phyloP scores from a whole-genome alignment of 1,140 invertebrate genomes.

The Aphis gossypii region DNA sequence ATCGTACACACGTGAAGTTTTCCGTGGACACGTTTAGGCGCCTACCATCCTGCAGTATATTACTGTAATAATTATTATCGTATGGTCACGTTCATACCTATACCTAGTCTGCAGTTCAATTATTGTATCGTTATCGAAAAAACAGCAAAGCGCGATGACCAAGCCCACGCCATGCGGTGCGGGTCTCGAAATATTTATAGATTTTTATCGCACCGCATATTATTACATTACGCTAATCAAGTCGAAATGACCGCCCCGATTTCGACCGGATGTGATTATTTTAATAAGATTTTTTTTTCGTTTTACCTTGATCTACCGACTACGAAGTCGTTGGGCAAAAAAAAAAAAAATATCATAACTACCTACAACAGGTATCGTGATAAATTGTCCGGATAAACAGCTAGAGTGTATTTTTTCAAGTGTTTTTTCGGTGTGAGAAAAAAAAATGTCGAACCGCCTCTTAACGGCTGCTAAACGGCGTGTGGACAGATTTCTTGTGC shows the following conservation, averaged over 20 bases:
- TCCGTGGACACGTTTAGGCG: background rate
- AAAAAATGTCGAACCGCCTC: background rate
- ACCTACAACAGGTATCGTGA: background rate
- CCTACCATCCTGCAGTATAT: background rate
- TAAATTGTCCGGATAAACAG: background rate
- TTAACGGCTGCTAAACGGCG: background rate
- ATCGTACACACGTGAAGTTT: background rate
- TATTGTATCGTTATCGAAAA: background rate
- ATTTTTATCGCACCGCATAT: background rate
- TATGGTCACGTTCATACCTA: background rate
- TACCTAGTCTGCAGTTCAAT: background rate
- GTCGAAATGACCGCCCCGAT: constrained; percentile 21
- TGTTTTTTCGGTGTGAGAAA: background rate
- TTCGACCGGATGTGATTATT: constrained; percentile 27
- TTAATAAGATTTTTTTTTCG: background rate
- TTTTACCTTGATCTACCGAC: background rate
- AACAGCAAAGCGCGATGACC: background rate
- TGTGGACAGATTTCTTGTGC: background rate
- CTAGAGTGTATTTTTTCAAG: background rate
- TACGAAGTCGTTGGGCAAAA: background rate
- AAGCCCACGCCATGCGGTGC: background rate
- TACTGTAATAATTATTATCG: background rate
- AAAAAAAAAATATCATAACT: background rate
- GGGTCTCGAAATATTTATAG: background rate
- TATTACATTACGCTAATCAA: background rate